Evolutionary conservation across 2,888 invertebrate species (phyloP).

Genomic region (Saturnia pavonia): DNA sequence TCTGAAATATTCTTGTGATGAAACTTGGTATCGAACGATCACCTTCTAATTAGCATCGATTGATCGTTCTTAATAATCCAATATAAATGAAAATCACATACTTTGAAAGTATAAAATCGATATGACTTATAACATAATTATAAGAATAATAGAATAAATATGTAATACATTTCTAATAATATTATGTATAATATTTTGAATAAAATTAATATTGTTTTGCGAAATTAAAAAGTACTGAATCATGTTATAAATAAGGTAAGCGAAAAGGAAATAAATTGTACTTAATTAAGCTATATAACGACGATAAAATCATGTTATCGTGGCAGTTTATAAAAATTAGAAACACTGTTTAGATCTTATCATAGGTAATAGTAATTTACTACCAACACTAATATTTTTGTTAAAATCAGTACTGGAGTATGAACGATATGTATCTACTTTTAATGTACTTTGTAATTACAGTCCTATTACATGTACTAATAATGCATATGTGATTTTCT

Average conservation of each 20-base stretch:
- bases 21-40: conserved; percentile 76
- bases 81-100: neutral
- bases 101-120: conserved; percentile 18
- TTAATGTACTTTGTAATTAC: conserved; percentile 7
- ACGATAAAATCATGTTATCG: conserved; percentile 12
- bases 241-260: conserved; percentile 4
- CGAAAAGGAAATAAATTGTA: conserved; percentile 18
- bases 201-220: neutral
- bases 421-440: conserved; percentile 7
- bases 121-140: conserved; percentile 20
- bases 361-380: conserved; percentile 17
- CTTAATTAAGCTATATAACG: conserved; percentile 14
- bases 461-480: conserved; percentile 2
- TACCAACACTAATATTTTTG: conserved; percentile 14
- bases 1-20: conserved; percentile 79
- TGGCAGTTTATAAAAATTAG: conserved; percentile 17
- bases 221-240: conserved; percentile 10
- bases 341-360: conserved; percentile 22
- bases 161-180: conserved; percentile 12
- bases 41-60: conserved; percentile 78
- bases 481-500: neutral
- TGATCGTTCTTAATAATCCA: conserved; percentile 51
- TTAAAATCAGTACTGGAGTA: conserved; percentile 10
- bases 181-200: neutral
- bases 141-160: conserved; percentile 13